Percentiles rank a stretch among this genome's conserved stretches.
Conservation (phyloP, 1,140 invertebrate species). For the Diabrotica undecimpunctata region DNA sequence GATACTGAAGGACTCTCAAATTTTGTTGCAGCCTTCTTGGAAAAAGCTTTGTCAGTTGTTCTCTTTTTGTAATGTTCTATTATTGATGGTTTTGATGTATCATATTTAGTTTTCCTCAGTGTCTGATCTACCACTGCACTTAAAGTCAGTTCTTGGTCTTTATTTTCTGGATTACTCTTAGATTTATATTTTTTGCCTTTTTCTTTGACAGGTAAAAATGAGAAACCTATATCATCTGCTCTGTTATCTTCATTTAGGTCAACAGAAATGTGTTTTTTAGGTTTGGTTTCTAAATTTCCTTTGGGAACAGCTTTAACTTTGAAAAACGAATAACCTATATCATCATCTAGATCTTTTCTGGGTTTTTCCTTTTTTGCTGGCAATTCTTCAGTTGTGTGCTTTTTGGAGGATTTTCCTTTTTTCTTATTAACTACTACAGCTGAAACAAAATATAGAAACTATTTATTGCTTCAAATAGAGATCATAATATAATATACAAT, state of each 20-base stretch:
- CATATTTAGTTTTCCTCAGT: conserved; percentile 23
- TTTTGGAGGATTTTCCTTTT: conserved; percentile 12
- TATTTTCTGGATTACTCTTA: conserved; percentile 18
- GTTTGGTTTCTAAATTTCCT: conserved; percentile 6
- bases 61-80: conserved; percentile 29
- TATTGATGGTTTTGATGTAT: conserved; percentile 21
- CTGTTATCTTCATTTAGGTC: background rate
- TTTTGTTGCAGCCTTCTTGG: background rate
- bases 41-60: conserved; percentile 3
- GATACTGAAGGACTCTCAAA: background rate
- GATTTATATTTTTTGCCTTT: conserved; percentile 23
- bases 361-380: conserved; percentile 8
- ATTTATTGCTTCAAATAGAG: background rate
- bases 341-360: conserved; percentile 13
- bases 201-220: conserved; percentile 31
- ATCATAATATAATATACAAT: too few species aligned
- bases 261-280: conserved; percentile 1
- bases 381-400: conserved; percentile 9
- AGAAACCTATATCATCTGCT: conserved; percentile 22
- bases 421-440: background rate
- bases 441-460: background rate
- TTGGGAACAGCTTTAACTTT: background rate
- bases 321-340: conserved; percentile 23
- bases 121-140: conserved; percentile 16
- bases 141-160: too few species aligned